These are phyloP conservation scores for Acanthis flammea DNA, from an alignment of 2,797 vertebrate species.

Conservation along the genomic window DNA sequence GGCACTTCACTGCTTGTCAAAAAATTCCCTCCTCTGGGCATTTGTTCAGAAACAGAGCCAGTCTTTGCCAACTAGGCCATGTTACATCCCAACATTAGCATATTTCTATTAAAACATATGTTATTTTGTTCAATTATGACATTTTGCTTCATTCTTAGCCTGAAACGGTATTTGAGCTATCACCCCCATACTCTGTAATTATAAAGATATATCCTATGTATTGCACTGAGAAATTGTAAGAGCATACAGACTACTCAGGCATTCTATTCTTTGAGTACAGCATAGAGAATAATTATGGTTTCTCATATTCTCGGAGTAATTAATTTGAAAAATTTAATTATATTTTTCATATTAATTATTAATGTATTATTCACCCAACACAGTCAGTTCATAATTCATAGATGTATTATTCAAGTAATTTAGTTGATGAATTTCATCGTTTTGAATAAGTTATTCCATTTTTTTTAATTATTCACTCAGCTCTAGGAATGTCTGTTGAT, in stretches of 20 bases:
- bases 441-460: conserved; percentile 65
- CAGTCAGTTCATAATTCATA: conserved; percentile 66
- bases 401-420: conserved; percentile 70
- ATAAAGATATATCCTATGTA: conserved; percentile 10
- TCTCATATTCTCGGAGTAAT: conserved; percentile 66
- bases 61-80: neutral
- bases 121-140: conserved; percentile 35
- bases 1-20: neutral
- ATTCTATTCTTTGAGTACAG: conserved; percentile 54
- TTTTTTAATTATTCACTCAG: conserved; percentile 61
- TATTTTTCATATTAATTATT: conserved; percentile 73
- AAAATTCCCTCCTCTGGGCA: neutral
- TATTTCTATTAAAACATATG: conserved; percentile 26
- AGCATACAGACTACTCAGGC: neutral
- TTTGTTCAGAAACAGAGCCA: neutral
- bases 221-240: neutral
- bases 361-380: conserved; percentile 67
- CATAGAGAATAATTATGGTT: conserved; percentile 59
- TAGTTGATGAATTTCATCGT: conserved; percentile 69
- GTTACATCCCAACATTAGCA: neutral
- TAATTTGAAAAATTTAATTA: conserved; percentile 73
- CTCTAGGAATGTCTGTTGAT: neutral
- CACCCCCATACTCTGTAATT: neutral
- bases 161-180: neutral
- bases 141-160: neutral